Percentiles rank a stretch among this genome's conserved stretches.
Evolutionary conservation across 2,888 invertebrate genomes (phyloP).

Genomic region (Chrysolina haemoptera): DNA sequence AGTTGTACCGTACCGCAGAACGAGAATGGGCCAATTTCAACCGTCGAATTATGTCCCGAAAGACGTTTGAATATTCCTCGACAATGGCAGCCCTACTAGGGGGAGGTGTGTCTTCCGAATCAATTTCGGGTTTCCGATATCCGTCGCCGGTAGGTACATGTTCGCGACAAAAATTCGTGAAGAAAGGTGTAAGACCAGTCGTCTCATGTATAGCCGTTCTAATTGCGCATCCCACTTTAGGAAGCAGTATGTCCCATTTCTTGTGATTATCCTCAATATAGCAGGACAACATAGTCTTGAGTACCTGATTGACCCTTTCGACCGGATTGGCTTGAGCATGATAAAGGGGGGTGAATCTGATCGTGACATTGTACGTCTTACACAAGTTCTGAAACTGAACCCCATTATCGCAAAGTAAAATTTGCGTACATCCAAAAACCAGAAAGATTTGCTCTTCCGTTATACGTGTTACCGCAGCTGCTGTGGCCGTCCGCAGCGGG

Average conservation of each 20-base stretch:
- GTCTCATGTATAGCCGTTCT: constrained; percentile 42
- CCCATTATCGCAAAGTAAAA: constrained; percentile 42
- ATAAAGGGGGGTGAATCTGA: not conserved
- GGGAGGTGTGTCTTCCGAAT: too few relatives aligned
- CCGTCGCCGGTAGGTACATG: too few relatives aligned
- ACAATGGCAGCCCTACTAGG: too few relatives aligned
- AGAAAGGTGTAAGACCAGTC: too few relatives aligned
- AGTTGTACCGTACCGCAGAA: not conserved
- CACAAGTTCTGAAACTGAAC: constrained; percentile 22
- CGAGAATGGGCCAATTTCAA: not conserved
- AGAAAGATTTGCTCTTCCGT: constrained; percentile 39
- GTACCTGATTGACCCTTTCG: constrained; percentile 57
- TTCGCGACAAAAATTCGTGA: too few relatives aligned
- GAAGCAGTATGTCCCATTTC: constrained; percentile 44
- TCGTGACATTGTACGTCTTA: not conserved
- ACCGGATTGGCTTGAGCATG: constrained; percentile 61
- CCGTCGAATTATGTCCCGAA: too few relatives aligned
- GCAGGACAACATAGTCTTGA: constrained; percentile 58
- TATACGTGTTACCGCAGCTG: constrained; percentile 11
- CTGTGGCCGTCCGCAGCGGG: constrained; percentile 31
- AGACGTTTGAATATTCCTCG: too few relatives aligned
- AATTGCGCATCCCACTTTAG: constrained; percentile 40
- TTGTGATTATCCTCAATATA: constrained; percentile 53
- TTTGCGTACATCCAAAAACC: constrained; percentile 31
- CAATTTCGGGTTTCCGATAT: too few relatives aligned